Evolutionary conservation across 2,113 vertebrate genomes (phyloP).

Genomic region (Pitta sordida): DNA sequence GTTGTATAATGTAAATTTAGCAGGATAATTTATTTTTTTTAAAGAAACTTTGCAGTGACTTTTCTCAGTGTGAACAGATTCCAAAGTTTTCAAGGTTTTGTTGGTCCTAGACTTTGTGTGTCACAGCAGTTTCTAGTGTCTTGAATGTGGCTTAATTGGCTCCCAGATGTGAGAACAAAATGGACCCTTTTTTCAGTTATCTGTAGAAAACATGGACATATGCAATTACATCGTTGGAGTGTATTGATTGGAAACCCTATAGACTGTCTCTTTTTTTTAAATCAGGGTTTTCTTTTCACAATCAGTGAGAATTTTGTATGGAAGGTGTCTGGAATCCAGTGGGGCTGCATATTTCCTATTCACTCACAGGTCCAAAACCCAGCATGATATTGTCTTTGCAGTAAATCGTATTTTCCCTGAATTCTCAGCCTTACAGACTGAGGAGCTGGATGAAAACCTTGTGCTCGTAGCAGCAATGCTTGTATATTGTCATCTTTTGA

Average conservation of each 20-base stretch:
- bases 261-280: background rate
- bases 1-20: background rate
- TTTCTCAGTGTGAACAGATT: background rate
- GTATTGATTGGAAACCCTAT: background rate
- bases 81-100: background rate
- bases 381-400: background rate
- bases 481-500: background rate
- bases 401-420: background rate
- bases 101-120: background rate
- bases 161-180: background rate
- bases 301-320: background rate
- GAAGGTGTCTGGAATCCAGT: background rate
- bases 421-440: background rate
- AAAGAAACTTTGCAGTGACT: background rate
- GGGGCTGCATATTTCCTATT: background rate
- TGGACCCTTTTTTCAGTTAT: background rate
- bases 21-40: background rate
- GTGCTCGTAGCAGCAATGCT: background rate
- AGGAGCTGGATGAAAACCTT: background rate
- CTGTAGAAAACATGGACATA: background rate
- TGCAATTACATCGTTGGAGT: background rate
- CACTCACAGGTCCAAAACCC: background rate
- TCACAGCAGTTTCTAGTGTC: background rate
- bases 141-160: constrained; percentile 1
- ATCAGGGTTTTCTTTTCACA: background rate